Conservation (phyloP, 2,888 invertebrate species). For the Auanema sp. region DNA sequence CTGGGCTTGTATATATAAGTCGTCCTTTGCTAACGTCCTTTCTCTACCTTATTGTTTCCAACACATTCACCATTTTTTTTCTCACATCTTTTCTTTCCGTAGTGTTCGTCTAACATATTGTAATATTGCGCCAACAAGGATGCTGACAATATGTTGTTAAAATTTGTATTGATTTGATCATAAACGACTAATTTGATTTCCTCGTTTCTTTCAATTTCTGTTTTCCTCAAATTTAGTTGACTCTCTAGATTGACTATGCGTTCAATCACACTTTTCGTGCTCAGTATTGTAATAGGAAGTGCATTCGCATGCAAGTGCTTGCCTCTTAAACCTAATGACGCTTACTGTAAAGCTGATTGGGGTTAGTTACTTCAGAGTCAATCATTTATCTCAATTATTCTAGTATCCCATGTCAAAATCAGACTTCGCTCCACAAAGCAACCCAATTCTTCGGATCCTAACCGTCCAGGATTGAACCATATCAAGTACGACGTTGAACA, state of each 20-base stretch:
- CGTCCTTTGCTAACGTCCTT: too few species aligned
- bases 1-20: too few species aligned
- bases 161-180: background rate
- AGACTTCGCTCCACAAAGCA: slow-evolving; percentile 47
- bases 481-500: slow-evolving; percentile 55
- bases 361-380: slow-evolving; percentile 34
- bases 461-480: slow-evolving; percentile 51
- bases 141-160: too few species aligned
- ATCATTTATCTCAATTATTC: background rate
- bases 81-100: too few species aligned
- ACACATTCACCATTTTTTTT: too few species aligned
- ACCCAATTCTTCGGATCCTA: slow-evolving; percentile 40
- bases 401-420: slow-evolving; percentile 57
- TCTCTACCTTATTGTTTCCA: too few species aligned
- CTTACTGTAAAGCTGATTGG: slow-evolving; percentile 56
- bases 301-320: slow-evolving; percentile 46
- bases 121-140: too few species aligned
- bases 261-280: slow-evolving; percentile 10
- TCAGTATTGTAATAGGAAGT: background rate
- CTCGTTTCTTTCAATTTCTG: slow-evolving; percentile 21
- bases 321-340: slow-evolving; percentile 40
- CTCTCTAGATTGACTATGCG: background rate
- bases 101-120: too few species aligned
- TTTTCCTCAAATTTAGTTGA: background rate
- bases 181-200: slow-evolving; percentile 2